Percentiles rank a stretch among this genome's conserved stretches.
These are phyloP conservation scores for Chrysogorgia sp. DNA, from an alignment of 92 coral and sea anemone genomes.

Conservation along the genomic window DNA sequence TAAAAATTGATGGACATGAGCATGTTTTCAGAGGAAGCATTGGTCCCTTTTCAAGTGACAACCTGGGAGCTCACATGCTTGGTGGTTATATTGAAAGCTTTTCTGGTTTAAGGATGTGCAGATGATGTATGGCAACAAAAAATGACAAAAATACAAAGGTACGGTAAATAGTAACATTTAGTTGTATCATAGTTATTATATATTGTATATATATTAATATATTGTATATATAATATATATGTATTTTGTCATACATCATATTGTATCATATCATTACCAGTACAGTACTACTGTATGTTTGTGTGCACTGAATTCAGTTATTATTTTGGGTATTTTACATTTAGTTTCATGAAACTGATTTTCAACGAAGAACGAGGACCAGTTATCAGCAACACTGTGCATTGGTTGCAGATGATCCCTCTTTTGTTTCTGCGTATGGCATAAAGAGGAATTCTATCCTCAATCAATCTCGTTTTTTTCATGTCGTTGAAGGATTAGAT, in stretches of 20 bases:
- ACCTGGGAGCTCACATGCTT: conserved; percentile 11
- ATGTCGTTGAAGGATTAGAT: conserved; percentile 7
- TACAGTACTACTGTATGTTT: too few species aligned
- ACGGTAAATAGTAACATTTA: too few species aligned
- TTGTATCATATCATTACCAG: too few species aligned
- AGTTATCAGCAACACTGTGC: not conserved
- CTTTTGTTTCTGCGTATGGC: not conserved
- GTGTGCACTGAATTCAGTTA: too few species aligned
- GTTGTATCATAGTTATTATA: too few species aligned
- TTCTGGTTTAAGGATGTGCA: not conserved
- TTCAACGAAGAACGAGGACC: not conserved
- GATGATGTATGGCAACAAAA: conserved; percentile 26
- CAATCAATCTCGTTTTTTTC: conserved; percentile 3
- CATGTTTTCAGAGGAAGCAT: conserved; percentile 8
- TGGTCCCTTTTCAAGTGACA: conserved; percentile 8
- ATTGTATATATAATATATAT: too few species aligned
- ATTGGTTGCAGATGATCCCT: not conserved
- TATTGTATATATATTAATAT: not conserved
- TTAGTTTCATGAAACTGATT: conserved; percentile 8
- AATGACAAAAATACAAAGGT: not conserved
- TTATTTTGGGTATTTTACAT: too few species aligned
- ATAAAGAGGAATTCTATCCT: not conserved
- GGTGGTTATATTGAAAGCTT: conserved; percentile 19
- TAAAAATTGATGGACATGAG: not conserved
- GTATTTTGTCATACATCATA: too few species aligned